Evolutionary conservation across 2,797 vertebrate species (phyloP), one percentile per base, ranked within the genome.

Genomic region (Vespertilio murinus): DNA sequence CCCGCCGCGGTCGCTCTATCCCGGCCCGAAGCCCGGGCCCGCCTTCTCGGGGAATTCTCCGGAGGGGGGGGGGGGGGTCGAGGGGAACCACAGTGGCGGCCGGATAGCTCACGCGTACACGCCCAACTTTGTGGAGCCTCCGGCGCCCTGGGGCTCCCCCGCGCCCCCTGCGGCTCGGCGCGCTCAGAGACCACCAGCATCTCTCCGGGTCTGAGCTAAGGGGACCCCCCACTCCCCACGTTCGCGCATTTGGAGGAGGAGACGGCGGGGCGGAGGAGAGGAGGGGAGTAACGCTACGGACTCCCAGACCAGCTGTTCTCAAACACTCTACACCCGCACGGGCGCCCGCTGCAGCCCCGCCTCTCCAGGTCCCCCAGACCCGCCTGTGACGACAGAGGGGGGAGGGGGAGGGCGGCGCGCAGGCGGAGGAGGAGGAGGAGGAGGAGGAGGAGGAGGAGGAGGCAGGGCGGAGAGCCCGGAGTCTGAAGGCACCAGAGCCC

Each of bases 1-100:
- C 92, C 90, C 69, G 79, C 97, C 91, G 95, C 96, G 87, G 97
- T 96, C 69, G 97, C 77, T 96, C 96, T 97, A 89, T 96, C 96
- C 91, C 96, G 81, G 93, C 95, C 94, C 40, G 75, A 94, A 95
- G 96, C 80, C 86, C 91, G 95, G 52, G 94, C 95, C 94, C 94
- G 88, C 96, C 95, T 97, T 97, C 95, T 94, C 70, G 28, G 96
- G 96, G 95, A 96, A 95, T 96, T 96, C 96, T 97, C 94, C 86
- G 67, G 92, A 94, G 94, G 95, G 92, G 91, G 94, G 89, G 94
- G 95, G 92, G 91, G 94, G 89, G 93, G 78, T 93, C 71, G 67
- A 96, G 91, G 97, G 96, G 94, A 96, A 94, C 70, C 94, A 88
- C 90, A 13, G 96, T 52, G 74, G 74, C 90, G 56, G 97, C 74